Evolutionary conservation across 2,113 vertebrate species (phyloP).

Genomic region (Megaceryle maxima): DNA sequence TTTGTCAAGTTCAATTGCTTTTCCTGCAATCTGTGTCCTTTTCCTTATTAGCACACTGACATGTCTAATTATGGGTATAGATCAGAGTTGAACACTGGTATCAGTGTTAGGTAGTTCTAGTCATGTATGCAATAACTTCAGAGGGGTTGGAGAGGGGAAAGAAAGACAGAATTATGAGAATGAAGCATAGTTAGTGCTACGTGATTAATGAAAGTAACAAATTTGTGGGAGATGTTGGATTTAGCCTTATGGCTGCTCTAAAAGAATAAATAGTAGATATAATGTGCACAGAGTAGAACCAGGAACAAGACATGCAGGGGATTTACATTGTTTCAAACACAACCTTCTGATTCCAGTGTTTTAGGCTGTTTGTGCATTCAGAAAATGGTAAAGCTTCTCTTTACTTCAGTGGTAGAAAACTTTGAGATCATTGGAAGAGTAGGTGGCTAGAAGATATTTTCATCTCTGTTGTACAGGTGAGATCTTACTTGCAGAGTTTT

Average conservation of each 20-base stretch:
- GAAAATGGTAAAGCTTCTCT: not conserved
- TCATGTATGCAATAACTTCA: not conserved
- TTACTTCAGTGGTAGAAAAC: not conserved
- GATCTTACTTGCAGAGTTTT: not conserved
- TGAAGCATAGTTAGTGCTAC: not conserved
- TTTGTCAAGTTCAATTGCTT: not conserved
- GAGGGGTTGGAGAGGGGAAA: not conserved
- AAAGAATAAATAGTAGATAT: not conserved
- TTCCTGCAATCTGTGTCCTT: not conserved
- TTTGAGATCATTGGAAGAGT: not conserved
- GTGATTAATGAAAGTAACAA: not conserved
- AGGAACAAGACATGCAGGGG: rapidly evolving
- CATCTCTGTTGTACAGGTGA: not conserved
- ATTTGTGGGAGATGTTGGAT: not conserved
- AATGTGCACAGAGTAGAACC: not conserved
- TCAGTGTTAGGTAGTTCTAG: not conserved
- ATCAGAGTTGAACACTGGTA: not conserved
- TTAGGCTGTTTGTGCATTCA: not conserved
- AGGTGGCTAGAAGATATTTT: not conserved
- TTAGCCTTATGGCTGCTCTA: not conserved
- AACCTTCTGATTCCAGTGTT: not conserved
- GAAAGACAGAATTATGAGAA: not conserved
- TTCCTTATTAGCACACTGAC: not conserved
- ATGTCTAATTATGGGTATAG: not conserved
- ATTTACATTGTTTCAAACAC: not conserved